phyloP scores from a whole-genome alignment of 2,888 invertebrate species.

The Drosophila paramelanica region DNA sequence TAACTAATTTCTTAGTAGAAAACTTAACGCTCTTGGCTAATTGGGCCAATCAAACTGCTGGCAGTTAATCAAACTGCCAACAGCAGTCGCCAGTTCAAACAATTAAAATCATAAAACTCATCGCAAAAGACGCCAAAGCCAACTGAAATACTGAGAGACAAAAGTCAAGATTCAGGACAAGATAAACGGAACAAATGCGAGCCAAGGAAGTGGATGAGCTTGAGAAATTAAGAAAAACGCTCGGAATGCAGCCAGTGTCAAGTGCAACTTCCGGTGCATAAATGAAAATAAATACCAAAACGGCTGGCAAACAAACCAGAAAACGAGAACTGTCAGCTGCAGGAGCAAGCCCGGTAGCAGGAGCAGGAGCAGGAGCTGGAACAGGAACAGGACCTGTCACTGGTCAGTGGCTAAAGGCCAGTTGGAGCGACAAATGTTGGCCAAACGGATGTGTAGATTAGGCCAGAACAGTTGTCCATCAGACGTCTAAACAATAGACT shows the following conservation, averaged over 20 bases:
- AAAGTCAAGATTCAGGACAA: slow-evolving; percentile 51
- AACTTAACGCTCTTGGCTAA: slow-evolving; percentile 42
- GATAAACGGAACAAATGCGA: slow-evolving; percentile 76
- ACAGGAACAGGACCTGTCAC: slow-evolving; percentile 9
- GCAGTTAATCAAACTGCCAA: slow-evolving; percentile 70
- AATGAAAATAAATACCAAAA: slow-evolving; percentile 70
- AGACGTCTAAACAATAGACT: slow-evolving; percentile 72
- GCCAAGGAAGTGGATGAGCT: slow-evolving; percentile 39
- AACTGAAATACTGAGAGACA: slow-evolving; percentile 44
- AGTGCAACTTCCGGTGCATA: slow-evolving; percentile 78
- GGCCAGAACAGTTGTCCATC: slow-evolving; percentile 64
- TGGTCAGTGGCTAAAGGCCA: slow-evolving; percentile 34
- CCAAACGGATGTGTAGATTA: slow-evolving; percentile 77
- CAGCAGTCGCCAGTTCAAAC: slow-evolving; percentile 46
- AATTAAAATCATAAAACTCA: slow-evolving; percentile 69
- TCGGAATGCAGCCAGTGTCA: slow-evolving; percentile 45
- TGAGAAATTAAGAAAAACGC: slow-evolving; percentile 67
- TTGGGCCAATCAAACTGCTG: slow-evolving; percentile 52
- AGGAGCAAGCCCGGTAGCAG: slow-evolving; percentile 21
- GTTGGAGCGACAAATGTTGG: slow-evolving; percentile 72
- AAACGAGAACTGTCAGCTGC: slow-evolving; percentile 60
- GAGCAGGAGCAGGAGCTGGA: slow-evolving; percentile 8
- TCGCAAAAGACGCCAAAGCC: slow-evolving; percentile 37
- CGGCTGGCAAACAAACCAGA: slow-evolving; percentile 32
- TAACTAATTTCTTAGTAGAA: slow-evolving; percentile 21